Conservation (phyloP, 92 coral and sea anemone genomes). For the Plumapathes pennacea region DNA sequence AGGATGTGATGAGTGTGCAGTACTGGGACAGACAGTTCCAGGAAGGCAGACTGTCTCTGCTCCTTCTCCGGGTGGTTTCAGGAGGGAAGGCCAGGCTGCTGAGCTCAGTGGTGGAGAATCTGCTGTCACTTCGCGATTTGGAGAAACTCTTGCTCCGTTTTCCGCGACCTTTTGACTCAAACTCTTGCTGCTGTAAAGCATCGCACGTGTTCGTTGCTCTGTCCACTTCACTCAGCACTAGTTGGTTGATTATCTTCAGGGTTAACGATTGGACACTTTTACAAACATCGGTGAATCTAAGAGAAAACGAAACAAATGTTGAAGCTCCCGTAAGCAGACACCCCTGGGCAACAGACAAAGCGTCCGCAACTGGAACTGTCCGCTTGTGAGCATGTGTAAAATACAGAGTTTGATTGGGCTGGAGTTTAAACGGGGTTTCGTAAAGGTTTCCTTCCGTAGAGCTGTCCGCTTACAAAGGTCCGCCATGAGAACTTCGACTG, state of each 20-base stretch:
- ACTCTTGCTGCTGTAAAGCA: constrained; percentile 12
- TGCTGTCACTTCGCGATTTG: constrained; percentile 61
- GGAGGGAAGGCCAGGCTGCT: constrained; percentile 11
- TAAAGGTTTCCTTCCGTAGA: not conserved
- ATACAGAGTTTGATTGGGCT: no score
- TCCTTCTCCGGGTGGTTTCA: constrained; percentile 16
- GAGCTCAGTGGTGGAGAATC: constrained; percentile 60
- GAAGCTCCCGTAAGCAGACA: no score
- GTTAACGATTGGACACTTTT: constrained; percentile 55
- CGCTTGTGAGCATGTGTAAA: no score
- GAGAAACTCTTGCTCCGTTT: constrained; percentile 31
- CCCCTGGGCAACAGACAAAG: no score
- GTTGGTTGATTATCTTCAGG: constrained; percentile 59
- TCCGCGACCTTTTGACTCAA: constrained; percentile 23
- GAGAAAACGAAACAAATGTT: not conserved
- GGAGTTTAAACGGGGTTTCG: no score
- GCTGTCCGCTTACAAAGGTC: not conserved
- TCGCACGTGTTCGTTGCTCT: constrained; percentile 3
- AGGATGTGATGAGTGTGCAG: constrained; percentile 53
- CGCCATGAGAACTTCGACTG: no score
- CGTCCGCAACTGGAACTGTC: no score
- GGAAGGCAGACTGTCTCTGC: constrained; percentile 24
- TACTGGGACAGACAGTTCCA: constrained; percentile 89
- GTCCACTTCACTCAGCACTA: constrained; percentile 69
- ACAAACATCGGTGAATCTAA: constrained; percentile 64